A percentile compares a stretch with the other conserved stretches of the same genome.
Evolutionary conservation across 2,797 vertebrate species (phyloP).

Genomic region (Dallia pectoralis): DNA sequence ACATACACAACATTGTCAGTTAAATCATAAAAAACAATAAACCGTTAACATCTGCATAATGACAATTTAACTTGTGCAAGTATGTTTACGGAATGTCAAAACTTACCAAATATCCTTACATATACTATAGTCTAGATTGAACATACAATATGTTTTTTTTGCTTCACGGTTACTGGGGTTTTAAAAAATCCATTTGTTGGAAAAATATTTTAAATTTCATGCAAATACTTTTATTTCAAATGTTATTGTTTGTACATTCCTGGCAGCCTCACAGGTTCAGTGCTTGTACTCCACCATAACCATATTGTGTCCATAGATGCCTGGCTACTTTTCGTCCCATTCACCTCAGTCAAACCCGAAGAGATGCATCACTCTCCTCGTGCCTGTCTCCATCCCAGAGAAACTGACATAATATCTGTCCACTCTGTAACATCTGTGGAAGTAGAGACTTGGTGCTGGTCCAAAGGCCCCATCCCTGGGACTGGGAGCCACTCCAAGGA

Average conservation of each 20-base stretch:
- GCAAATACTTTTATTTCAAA: too few relatives aligned
- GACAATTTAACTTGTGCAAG: not conserved
- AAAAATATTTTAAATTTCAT: too few relatives aligned
- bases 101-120: not conserved
- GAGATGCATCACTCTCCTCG: constrained; percentile 64
- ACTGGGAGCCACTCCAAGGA: constrained; percentile 83
- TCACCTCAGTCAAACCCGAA: constrained; percentile 38
- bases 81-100: too few relatives aligned
- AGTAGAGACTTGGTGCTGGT: constrained; percentile 79
- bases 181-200: too few relatives aligned
- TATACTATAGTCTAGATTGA: not conserved
- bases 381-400: constrained; percentile 49
- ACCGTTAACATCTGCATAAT: too few relatives aligned
- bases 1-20: not conserved
- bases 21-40: not conserved
- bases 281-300: not conserved
- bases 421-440: constrained; percentile 82
- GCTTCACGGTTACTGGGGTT: too few relatives aligned
- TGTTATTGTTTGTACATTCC: too few relatives aligned
- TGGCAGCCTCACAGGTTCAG: too few relatives aligned
- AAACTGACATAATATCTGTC: constrained; percentile 78
- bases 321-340: constrained; percentile 29
- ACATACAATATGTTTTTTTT: not conserved
- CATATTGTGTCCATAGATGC: not conserved
- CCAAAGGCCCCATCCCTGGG: constrained; percentile 79